Evolutionary conservation across 2,888 invertebrate species (phyloP), one percentile per base, ranked within the genome.

Genomic region (Cylloceria caligata): DNA sequence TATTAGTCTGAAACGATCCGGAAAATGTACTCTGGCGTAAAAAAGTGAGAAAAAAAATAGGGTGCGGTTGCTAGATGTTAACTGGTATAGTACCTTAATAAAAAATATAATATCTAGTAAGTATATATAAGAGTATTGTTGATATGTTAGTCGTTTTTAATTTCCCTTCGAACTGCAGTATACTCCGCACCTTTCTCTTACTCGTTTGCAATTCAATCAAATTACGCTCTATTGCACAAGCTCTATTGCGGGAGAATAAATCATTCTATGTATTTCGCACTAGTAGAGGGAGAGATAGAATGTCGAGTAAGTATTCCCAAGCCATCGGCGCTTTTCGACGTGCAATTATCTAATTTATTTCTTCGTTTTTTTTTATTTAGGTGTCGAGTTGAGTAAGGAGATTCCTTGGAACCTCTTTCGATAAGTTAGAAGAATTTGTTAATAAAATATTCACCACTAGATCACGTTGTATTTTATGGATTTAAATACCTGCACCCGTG

Each of bases 331-430:
- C 36, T 47, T 68, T 60, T 57, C 75, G 21, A 60, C 49, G 60
- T 68, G 57, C 57, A 68, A 76, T 76, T 68, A 76, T 76, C 34
- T 68, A 60, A 60, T 68, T 68, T 60, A 76, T 76, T 68, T 47
- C 36, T 67, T 49, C 24, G 52, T 60, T 68, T 45, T 39, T 57
- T 39, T 45, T 42, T 57, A 34, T 19, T 30, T 60, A 42, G 19
- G 47, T 11, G 47, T 49, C 21, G 36, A 49, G 57, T 68, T 36
- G 68, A 60, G 24, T 27, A 67, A 75, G 21, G 19, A 47, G 47
- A 34, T 76, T 49, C 57, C 36, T 27, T 11, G 16, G 36, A 16
- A 65, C 57, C 27, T 47, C 57, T 45, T 39, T 55, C 21, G 21
- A 9, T 21, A 7, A 49, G 21, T 21, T 21, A 19, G 21, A 21